Evolutionary conservation across 2,888 invertebrate species (phyloP), one percentile per base, ranked within the genome.

Genomic region (Leptogaster cylindrica): DNA sequence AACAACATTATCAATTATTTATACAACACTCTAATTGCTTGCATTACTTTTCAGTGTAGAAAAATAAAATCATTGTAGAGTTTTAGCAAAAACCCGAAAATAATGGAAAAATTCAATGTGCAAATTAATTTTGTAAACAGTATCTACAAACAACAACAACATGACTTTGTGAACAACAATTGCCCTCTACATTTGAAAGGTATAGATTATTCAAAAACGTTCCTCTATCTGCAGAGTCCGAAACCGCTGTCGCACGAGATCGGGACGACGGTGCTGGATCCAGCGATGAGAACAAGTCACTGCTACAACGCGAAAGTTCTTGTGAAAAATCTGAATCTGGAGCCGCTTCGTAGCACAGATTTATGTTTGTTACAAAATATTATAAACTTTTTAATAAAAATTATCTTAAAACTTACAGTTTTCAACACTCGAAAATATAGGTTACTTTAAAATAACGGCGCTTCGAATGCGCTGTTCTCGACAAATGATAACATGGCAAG

Each of bases 231-330:
- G 48, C 68, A 81, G 81, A 81, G 75, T 81, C 81, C 27, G 81
- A 81, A 74, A 80, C 81, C 63, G 79, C 81, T 55, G 81, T 81
- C 71, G 79, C 76, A 66, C 78, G 80, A 73, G 75, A 73, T 65
- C 76, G 74, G 14, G 73, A 71, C 20, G 71, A 71, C 28, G 74
- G 74, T 27, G 73, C 71, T 58, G 75, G 74, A 12, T 75, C 77
- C 18, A 81, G 79, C 52, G 81, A 81, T 68, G 81, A 81, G 73
- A 80, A 80, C 72, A 75, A 77, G 69, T 80, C 79, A 10, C 71
- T 81, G 41, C 72, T 81, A 41, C 78, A 78, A 68, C 75, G 75
- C 66, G 74, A 75, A 71, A 76, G 74, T 72, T 77, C 76, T 36
- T 73, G 73, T 70, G 76, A 76, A 65, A 74, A 73, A 68, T 70